Evolutionary conservation across 2,797 vertebrate species (phyloP).

Genomic region (Peromyscus aztecus): DNA sequence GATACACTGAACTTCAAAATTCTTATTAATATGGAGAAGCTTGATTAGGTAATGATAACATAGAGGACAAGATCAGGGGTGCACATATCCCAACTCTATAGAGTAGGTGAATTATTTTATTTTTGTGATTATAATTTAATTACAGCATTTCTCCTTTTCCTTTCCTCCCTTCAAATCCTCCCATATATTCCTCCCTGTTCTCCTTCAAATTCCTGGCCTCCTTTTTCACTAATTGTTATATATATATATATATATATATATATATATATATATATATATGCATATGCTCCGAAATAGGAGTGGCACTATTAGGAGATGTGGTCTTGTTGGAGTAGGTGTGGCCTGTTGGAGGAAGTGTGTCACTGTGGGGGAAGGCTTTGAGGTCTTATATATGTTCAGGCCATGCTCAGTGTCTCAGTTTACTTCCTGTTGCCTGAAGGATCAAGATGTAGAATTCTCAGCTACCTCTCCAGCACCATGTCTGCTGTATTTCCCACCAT

Average conservation of each 20-base stretch:
- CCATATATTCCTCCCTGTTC: neutral
- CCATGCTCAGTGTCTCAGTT: neutral
- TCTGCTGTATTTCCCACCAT: neutral
- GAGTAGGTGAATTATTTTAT: neutral
- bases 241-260: neutral
- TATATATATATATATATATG: neutral
- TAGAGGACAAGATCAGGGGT: neutral
- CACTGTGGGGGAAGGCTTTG: neutral
- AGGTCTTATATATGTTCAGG: neutral
- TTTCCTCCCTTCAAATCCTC: neutral
- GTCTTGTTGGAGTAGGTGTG: neutral
- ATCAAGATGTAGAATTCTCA: neutral
- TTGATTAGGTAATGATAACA: slow-evolving; percentile 42
- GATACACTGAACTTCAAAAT: slow-evolving; percentile 41
- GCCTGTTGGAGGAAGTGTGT: neutral
- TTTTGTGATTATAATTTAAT: neutral
- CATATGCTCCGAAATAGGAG: neutral
- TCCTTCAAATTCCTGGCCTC: neutral
- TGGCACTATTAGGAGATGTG: neutral
- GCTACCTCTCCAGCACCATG: neutral
- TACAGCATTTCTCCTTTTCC: neutral
- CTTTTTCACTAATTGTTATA: neutral
- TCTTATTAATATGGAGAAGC: neutral
- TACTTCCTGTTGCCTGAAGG: neutral
- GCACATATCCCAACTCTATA: neutral